Conservation (phyloP, 2,888 invertebrate genomes). For the Scrobipalpa costella region DNA sequence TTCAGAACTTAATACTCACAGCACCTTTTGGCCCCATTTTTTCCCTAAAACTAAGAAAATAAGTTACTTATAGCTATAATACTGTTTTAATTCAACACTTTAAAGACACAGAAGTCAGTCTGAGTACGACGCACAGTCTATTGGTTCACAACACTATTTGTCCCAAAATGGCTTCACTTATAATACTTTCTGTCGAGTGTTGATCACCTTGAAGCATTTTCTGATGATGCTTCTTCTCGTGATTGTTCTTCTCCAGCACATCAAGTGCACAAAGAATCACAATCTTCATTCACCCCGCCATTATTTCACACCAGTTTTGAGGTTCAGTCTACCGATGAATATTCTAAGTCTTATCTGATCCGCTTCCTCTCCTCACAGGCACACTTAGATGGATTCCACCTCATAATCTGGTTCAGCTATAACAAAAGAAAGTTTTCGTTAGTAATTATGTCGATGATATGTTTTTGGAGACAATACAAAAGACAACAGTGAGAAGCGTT, state of each 20-base stretch:
- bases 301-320: conserved; percentile 10
- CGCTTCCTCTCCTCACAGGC: conserved; percentile 52
- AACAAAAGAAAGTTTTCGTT: conserved; percentile 50
- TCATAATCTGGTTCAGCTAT: conserved; percentile 71
- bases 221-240: not conserved
- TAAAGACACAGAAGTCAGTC: conserved; percentile 61
- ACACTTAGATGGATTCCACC: conserved; percentile 76
- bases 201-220: not conserved
- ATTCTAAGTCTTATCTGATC: conserved; percentile 20
- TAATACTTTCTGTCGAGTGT: not conserved
- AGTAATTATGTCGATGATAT: not conserved
- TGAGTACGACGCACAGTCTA: conserved; percentile 24
- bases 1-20: conserved; percentile 61
- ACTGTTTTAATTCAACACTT: conserved; percentile 62
- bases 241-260: not conserved
- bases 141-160: conserved; percentile 24
- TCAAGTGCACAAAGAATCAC: not conserved
- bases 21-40: conserved; percentile 72
- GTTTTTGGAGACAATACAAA: conserved; percentile 29
- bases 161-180: not conserved
- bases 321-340: conserved; percentile 1
- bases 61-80: conserved; percentile 68
- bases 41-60: conserved; percentile 48
- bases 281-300: not conserved
- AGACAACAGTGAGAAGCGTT: conserved; percentile 18